A percentile compares a stretch with the other conserved stretches of the same genome.
Evolutionary conservation across 1,140 invertebrate species (phyloP).

Genomic region (Phthorimaea operculella): DNA sequence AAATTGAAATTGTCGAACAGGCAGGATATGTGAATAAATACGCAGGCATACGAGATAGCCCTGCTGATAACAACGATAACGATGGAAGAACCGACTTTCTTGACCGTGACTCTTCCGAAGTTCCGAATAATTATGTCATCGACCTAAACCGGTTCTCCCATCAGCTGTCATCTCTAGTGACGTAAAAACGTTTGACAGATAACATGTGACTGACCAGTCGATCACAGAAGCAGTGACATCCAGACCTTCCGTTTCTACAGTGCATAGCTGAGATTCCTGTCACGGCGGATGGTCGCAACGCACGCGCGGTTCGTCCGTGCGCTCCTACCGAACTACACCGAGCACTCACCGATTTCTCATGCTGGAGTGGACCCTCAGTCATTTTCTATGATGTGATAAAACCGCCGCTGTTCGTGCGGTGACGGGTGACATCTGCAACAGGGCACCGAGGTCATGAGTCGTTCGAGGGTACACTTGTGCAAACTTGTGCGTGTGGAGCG

Average conservation of each 20-base stretch:
- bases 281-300: constrained; percentile 16
- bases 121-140: too few species aligned
- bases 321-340: not conserved
- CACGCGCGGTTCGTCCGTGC: constrained; percentile 5
- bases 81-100: too few species aligned
- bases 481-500: constrained; percentile 9
- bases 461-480: constrained; percentile 16
- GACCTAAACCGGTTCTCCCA: too few species aligned
- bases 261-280: constrained; percentile 6
- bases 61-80: too few species aligned
- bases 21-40: too few species aligned
- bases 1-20: too few species aligned
- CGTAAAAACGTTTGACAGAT: too few species aligned
- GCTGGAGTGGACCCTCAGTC: constrained; percentile 54
- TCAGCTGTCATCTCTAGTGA: too few species aligned
- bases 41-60: too few species aligned
- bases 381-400: constrained; percentile 66
- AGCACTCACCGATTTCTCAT: constrained; percentile 61
- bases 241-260: not conserved
- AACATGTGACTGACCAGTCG: too few species aligned
- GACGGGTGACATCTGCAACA: constrained; percentile 62
- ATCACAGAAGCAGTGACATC: not conserved
- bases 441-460: constrained; percentile 52
- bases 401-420: constrained; percentile 57
- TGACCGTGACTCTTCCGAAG: too few species aligned